Conservation (phyloP, 2,888 invertebrate genomes). For the Patella caerulea region DNA sequence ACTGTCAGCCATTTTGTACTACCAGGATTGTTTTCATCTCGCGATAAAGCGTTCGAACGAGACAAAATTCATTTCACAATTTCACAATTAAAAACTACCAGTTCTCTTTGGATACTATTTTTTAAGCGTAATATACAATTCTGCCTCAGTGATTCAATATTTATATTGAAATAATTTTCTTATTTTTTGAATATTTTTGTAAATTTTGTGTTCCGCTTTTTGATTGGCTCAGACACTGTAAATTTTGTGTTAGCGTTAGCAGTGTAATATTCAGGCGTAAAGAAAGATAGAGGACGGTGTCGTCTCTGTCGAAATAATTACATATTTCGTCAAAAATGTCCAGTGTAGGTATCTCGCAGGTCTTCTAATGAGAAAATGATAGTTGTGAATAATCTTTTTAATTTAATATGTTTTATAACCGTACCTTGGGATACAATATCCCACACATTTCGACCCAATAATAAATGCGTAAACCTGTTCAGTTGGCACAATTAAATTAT, state of each 20-base stretch:
- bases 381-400: no score
- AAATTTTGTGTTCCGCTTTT: neutral
- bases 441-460: no score
- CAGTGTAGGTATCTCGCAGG: conserved; percentile 34
- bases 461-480: no score
- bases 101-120: no score
- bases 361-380: no score
- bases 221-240: neutral
- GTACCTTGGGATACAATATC: no score
- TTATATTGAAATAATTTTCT: neutral
- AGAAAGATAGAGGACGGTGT: no score
- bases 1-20: neutral
- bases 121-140: no score
- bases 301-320: neutral
- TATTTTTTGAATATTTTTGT: conserved; percentile 5
- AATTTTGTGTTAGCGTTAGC: conserved; percentile 9
- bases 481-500: no score
- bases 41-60: neutral
- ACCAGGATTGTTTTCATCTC: neutral
- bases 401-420: no score
- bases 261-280: neutral
- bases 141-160: no score
- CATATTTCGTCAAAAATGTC: conserved; percentile 32
- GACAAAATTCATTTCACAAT: neutral
- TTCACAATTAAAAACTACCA: no score